Percentiles rank a stretch among this genome's conserved stretches.
Conservation (phyloP, 2,888 invertebrate genomes). For the Meta bourneti region DNA sequence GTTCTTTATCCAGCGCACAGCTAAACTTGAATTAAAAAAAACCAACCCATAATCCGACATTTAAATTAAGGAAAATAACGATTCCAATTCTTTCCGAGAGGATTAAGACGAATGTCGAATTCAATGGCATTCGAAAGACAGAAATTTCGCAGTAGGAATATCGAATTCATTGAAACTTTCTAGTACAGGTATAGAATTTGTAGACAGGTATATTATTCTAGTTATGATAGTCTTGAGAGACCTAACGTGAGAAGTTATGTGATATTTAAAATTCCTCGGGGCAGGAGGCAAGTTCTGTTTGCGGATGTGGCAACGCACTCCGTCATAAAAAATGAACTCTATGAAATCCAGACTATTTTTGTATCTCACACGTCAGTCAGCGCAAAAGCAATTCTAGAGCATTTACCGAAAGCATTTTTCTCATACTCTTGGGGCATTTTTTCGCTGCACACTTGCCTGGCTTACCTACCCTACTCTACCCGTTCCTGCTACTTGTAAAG, state of each 20-base stretch:
- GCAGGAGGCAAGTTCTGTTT: background rate
- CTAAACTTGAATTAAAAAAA: too few species aligned
- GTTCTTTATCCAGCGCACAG: too few species aligned
- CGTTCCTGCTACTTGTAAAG: slow-evolving; percentile 11
- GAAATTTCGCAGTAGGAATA: too few species aligned
- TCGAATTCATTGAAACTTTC: background rate
- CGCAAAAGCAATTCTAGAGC: slow-evolving; percentile 44
- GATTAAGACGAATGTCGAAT: background rate
- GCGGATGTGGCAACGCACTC: slow-evolving; percentile 37
- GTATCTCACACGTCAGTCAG: slow-evolving; percentile 52
- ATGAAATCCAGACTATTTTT: slow-evolving; percentile 66
- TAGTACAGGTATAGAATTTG: background rate
- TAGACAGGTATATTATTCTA: too few species aligned
- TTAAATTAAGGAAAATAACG: background rate
- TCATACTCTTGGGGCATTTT: slow-evolving; percentile 15
- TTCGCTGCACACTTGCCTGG: slow-evolving; percentile 48
- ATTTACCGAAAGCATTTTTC: slow-evolving; percentile 26
- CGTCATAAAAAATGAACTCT: slow-evolving; percentile 10
- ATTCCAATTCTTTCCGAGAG: background rate
- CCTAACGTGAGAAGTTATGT: background rate
- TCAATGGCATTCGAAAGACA: background rate
- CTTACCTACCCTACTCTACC: background rate
- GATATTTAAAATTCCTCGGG: background rate
- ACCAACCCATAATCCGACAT: too few species aligned
- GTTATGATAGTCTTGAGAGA: too few species aligned